These are phyloP conservation scores for Sminthopsis crassicaudata DNA, from an alignment of 2,113 vertebrate genomes.

Conservation along the genomic window DNA sequence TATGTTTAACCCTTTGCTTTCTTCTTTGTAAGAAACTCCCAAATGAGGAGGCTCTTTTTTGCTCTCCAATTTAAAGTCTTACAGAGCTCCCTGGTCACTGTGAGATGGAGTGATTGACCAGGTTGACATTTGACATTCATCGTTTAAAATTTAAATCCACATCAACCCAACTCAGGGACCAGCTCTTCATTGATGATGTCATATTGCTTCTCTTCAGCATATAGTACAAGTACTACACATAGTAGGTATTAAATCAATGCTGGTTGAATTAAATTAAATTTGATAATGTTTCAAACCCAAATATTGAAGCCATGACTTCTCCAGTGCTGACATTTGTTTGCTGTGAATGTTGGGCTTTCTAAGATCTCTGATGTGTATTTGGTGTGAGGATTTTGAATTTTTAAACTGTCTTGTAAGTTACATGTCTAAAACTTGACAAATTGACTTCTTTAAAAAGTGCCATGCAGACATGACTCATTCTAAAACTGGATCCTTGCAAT, in stretches of 20 bases:
- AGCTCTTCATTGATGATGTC: background rate
- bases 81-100: background rate
- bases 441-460: constrained; percentile 9
- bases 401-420: background rate
- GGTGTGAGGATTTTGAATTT: background rate
- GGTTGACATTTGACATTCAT: background rate
- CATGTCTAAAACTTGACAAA: background rate
- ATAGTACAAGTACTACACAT: background rate
- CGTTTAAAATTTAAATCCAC: background rate
- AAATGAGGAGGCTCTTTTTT: background rate
- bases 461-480: background rate
- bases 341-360: background rate
- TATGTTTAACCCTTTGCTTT: background rate
- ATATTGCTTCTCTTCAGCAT: background rate
- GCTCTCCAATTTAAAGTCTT: background rate
- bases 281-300: background rate
- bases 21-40: background rate
- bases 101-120: background rate
- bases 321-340: background rate
- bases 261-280: background rate
- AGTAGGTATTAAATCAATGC: background rate
- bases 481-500: background rate
- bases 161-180: background rate
- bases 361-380: background rate
- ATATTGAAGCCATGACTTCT: background rate